A percentile compares a stretch with the other conserved stretches of the same genome.
Conservation (phyloP, 35 echinoderm and acorn worm genomes). For the Chiridota heheva region DNA sequence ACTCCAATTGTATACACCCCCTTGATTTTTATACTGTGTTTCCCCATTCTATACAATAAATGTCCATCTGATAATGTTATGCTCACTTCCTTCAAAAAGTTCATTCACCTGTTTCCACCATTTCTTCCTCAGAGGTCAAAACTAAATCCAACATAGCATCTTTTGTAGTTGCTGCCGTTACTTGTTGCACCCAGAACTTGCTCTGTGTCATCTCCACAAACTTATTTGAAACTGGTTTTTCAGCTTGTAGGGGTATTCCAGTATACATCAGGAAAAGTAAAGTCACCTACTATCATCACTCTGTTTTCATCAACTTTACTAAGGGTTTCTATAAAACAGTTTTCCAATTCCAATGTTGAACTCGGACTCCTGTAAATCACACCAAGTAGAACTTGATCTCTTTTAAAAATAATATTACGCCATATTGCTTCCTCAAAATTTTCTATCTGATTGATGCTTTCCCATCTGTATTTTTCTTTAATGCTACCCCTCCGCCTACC, state of each 20-base stretch:
- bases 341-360: too few relatives aligned
- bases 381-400: too few relatives aligned
- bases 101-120: background rate
- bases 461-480: too few relatives aligned
- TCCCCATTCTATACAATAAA: background rate
- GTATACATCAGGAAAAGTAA: background rate
- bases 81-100: too few relatives aligned
- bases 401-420: too few relatives aligned
- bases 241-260: background rate
- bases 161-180: background rate
- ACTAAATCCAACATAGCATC: background rate
- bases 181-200: background rate
- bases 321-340: too few relatives aligned
- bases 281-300: conserved; percentile 13
- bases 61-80: background rate
- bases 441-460: too few relatives aligned
- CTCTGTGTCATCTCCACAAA: background rate
- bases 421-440: too few relatives aligned
- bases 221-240: background rate
- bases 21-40: background rate
- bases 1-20: too few relatives aligned
- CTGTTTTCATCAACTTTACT: too few relatives aligned
- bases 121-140: background rate
- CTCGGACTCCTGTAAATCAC: too few relatives aligned
- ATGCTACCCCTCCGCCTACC: too few relatives aligned